Conservation (phyloP, 2,797 vertebrate species). For the Telmatherina bonti region DNA sequence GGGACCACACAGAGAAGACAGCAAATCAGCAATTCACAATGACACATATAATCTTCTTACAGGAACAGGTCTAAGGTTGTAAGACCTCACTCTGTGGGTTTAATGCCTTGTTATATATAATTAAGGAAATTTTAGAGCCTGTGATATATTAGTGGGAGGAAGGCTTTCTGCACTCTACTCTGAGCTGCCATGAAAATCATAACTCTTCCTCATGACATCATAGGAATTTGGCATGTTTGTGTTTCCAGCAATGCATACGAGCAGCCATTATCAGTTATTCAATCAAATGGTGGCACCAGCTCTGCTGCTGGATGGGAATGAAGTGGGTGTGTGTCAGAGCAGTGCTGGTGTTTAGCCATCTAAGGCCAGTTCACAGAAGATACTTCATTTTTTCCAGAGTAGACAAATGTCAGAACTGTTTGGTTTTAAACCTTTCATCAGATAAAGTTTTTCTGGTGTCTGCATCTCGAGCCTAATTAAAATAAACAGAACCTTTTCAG, state of each 20-base stretch:
- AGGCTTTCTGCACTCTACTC: neutral
- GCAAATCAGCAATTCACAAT: too few species aligned
- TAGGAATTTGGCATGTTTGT: slow-evolving; percentile 33
- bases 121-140: neutral
- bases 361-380: slow-evolving; percentile 29
- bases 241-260: slow-evolving; percentile 40
- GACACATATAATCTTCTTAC: too few species aligned
- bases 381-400: slow-evolving; percentile 50
- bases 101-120: neutral
- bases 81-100: neutral
- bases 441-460: slow-evolving; percentile 23
- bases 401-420: slow-evolving; percentile 27
- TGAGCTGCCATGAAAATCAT: slow-evolving; percentile 19
- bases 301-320: slow-evolving; percentile 16
- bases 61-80: neutral
- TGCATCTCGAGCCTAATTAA: neutral
- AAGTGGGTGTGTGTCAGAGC: slow-evolving; percentile 26
- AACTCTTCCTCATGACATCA: slow-evolving; percentile 42
- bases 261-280: slow-evolving; percentile 43
- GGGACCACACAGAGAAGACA: neutral
- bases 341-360: slow-evolving; percentile 23
- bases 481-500: neutral
- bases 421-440: slow-evolving; percentile 26
- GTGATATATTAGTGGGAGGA: slow-evolving; percentile 18
- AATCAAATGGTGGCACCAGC: slow-evolving; percentile 38